Percentiles rank a stretch among this genome's conserved stretches.
Evolutionary conservation across 2,888 invertebrate species (phyloP).

Genomic region (Apamea crenata): DNA sequence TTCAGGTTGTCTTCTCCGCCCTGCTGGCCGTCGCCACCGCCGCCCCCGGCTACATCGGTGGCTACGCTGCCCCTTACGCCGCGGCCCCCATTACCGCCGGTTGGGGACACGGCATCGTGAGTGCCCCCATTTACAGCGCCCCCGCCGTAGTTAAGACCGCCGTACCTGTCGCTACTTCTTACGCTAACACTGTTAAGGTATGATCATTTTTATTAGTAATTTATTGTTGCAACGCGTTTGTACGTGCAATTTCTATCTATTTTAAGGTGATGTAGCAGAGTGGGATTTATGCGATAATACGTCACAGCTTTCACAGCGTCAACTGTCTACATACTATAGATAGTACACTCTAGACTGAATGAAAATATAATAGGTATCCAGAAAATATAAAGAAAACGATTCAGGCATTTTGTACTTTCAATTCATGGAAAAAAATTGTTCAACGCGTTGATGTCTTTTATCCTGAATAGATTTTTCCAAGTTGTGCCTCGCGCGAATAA

Average conservation of each 20-base stretch:
- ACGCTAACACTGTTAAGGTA: slow-evolving; percentile 92
- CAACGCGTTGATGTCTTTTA: slow-evolving; percentile 69
- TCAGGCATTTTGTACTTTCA: not conserved
- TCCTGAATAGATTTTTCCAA: not conserved
- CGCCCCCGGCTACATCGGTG: slow-evolving; percentile 85
- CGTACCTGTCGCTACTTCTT: slow-evolving; percentile 91
- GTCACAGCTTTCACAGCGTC: not conserved
- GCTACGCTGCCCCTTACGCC: slow-evolving; percentile 75
- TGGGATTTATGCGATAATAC: not conserved
- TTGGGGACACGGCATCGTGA: slow-evolving; percentile 75
- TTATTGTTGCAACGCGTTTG: not conserved
- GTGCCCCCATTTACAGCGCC: slow-evolving; percentile 83
- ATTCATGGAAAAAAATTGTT: not conserved
- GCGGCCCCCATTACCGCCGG: slow-evolving; percentile 77
- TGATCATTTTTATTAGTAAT: slow-evolving; percentile 46
- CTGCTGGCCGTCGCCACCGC: slow-evolving; percentile 85
- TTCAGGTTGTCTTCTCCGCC: slow-evolving; percentile 89
- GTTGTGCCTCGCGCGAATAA: not conserved
- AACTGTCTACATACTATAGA: not conserved
- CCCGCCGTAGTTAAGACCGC: slow-evolving; percentile 87
- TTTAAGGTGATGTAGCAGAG: not conserved
- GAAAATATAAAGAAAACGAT: not conserved
- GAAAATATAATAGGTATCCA: not conserved
- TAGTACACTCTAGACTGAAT: not conserved
- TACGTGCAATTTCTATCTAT: not conserved